Percentiles rank a stretch among this genome's conserved stretches.
Conservation (phyloP, 2,797 vertebrate species). For the Bovichtus variegatus region DNA sequence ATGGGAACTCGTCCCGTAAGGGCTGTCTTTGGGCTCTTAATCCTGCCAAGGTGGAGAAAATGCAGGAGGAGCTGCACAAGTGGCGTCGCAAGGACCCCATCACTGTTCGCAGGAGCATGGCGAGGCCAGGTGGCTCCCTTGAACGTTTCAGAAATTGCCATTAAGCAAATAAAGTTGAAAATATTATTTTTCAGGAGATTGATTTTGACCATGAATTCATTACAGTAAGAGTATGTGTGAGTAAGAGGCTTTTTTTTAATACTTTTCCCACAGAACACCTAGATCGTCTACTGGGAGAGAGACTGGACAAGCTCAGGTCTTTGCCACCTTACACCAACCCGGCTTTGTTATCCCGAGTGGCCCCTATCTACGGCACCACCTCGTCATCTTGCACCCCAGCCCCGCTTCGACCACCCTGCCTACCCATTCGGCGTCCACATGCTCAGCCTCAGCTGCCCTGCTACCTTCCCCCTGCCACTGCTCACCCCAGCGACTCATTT, state of each 20-base stretch:
- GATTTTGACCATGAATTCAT: background rate
- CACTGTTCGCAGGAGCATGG: slow-evolving; percentile 96
- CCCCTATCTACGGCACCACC: slow-evolving; percentile 43
- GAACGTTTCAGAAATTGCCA: background rate
- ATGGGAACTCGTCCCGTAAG: slow-evolving; percentile 92
- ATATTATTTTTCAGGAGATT: background rate
- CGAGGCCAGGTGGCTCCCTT: slow-evolving; percentile 89
- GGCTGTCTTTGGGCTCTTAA: slow-evolving; percentile 98
- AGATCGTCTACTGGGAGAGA: slow-evolving; percentile 91
- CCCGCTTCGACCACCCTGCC: slow-evolving; percentile 70
- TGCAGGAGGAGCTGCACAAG: slow-evolving; percentile 98
- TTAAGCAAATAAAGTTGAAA: background rate
- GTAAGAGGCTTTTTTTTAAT: background rate
- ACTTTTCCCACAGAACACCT: slow-evolving; percentile 88
- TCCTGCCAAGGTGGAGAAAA: slow-evolving; percentile 96
- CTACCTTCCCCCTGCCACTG: slow-evolving; percentile 61
- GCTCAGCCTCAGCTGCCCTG: slow-evolving; percentile 69
- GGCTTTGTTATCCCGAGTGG: slow-evolving; percentile 40
- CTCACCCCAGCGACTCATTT: slow-evolving; percentile 78
- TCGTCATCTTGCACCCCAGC: slow-evolving; percentile 66
- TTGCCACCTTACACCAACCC: slow-evolving; percentile 54
- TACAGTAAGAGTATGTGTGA: background rate
- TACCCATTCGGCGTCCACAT: slow-evolving; percentile 61
- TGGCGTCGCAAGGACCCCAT: slow-evolving; percentile 97
- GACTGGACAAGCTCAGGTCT: slow-evolving; percentile 82